phyloP scores from a whole-genome alignment of 2,113 vertebrate species.

The Sciurus niger region DNA sequence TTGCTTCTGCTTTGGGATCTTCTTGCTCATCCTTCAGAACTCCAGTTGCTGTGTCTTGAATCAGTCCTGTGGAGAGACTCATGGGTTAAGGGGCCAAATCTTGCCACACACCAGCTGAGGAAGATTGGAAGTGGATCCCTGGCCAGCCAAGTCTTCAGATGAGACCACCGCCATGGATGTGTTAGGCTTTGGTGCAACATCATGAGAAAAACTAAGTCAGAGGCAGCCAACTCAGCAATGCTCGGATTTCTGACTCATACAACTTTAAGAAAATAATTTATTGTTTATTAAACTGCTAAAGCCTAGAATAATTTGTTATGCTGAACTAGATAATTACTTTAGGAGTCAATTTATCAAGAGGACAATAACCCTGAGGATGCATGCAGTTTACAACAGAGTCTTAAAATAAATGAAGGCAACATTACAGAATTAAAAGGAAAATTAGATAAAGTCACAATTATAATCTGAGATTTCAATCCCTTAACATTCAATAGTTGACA shows the following conservation, averaged over 20 bases:
- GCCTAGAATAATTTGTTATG: not conserved
- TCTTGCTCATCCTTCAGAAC: not conserved
- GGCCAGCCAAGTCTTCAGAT: not conserved
- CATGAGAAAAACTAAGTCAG: not conserved
- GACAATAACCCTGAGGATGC: not conserved
- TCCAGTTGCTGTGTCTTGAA: not conserved
- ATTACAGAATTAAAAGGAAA: not conserved
- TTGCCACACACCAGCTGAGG: not conserved
- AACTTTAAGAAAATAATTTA: not conserved
- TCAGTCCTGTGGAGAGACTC: not conserved
- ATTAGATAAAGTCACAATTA: not conserved
- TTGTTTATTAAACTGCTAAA: not conserved
- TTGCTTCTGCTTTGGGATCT: not conserved
- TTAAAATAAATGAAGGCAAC: not conserved
- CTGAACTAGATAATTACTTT: not conserved
- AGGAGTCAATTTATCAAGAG: not conserved
- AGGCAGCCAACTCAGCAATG: not conserved
- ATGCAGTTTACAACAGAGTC: not conserved
- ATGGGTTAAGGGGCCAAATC: accelerated
- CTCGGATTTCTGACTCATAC: not conserved
- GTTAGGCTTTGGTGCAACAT: not conserved
- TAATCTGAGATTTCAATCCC: not conserved
- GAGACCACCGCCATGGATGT: not conserved
- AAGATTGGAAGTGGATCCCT: not conserved
- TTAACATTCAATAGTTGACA: not conserved